Evolutionary conservation across 2,797 vertebrate species (phyloP).

Genomic region (Anguilla marmorata): DNA sequence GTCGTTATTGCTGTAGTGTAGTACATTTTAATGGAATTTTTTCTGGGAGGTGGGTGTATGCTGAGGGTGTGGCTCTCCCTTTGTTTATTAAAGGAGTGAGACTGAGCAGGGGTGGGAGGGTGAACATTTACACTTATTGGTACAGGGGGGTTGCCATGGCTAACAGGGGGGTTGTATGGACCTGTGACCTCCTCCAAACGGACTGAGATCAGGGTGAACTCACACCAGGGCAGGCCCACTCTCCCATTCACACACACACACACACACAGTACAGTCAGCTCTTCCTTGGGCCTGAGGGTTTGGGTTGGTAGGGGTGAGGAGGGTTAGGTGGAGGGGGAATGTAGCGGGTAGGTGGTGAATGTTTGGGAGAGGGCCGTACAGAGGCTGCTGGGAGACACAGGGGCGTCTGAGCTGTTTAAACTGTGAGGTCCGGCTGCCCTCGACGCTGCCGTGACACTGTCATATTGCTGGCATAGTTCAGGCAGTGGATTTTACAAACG

Average conservation of each 20-base stretch:
- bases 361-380: conserved; percentile 57
- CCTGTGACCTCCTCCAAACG: too few species aligned
- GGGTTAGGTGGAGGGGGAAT: conserved; percentile 65
- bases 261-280: background rate
- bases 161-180: conserved; percentile 48
- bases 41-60: background rate
- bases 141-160: conserved; percentile 59
- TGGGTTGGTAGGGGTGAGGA: conserved; percentile 53
- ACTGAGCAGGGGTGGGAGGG: conserved; percentile 2
- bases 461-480: too few species aligned
- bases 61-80: background rate
- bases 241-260: too few species aligned
- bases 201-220: too few species aligned
- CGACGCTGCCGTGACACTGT: conserved; percentile 10
- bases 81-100: background rate
- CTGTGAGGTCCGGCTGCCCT: conserved; percentile 63
- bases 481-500: too few species aligned
- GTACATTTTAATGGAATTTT: background rate
- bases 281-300: conserved; percentile 42
- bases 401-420: conserved; percentile 71
- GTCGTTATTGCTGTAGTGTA: too few species aligned
- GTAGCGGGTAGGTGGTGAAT: conserved; percentile 69
- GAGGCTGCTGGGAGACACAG: conserved; percentile 57
- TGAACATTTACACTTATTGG: conserved; percentile 60
- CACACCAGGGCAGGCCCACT: too few species aligned